Percentiles rank a stretch among this genome's conserved stretches.
phyloP scores from a whole-genome alignment of 2,797 vertebrate species.

The Scolopax bukidnonensis region DNA sequence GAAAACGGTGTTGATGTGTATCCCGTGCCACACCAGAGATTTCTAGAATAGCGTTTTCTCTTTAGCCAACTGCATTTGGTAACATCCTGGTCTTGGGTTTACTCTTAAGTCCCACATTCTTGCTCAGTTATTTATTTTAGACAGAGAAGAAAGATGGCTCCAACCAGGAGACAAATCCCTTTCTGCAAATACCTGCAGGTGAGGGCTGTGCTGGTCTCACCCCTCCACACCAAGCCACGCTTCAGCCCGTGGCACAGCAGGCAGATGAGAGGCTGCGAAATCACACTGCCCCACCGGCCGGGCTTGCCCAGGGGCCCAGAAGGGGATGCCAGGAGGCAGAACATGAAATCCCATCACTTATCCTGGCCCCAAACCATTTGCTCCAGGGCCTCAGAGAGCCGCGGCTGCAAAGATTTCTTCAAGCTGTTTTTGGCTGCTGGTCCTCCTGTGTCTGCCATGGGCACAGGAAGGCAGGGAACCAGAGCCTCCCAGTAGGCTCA shows the following conservation, averaged over 20 bases:
- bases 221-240: background rate
- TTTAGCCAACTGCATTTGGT: background rate
- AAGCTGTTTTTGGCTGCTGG: background rate
- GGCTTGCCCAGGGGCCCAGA: background rate
- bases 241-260: background rate
- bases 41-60: background rate
- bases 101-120: background rate
- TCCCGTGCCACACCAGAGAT: background rate
- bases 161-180: background rate
- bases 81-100: background rate
- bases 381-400: background rate
- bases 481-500: background rate
- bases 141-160: background rate
- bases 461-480: background rate
- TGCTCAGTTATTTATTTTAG: background rate
- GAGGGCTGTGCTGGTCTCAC: background rate
- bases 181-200: background rate
- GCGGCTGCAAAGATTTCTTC: background rate
- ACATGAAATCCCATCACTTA: background rate
- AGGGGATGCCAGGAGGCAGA: background rate
- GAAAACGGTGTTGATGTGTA: background rate
- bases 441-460: background rate
- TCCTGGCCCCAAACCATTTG: background rate
- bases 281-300: fast-evolving
- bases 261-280: background rate